phyloP scores from a whole-genome alignment of 2,113 vertebrate species.

The Poicephalus meyeri region DNA sequence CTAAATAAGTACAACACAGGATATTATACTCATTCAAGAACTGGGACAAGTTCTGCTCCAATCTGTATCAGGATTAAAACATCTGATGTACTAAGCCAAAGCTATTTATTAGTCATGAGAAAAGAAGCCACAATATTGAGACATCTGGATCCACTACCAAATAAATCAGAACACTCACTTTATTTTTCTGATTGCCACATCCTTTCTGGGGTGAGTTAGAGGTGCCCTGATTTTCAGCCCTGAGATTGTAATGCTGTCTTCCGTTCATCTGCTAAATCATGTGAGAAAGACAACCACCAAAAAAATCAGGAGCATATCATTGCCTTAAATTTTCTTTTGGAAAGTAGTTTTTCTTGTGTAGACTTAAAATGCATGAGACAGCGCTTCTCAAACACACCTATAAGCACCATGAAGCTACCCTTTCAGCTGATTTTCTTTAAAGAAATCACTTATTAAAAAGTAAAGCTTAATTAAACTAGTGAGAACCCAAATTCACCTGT shows the following conservation, averaged over 20 bases:
- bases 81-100: neutral
- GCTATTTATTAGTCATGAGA: neutral
- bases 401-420: neutral
- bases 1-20: neutral
- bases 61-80: neutral
- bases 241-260: constrained; percentile 74
- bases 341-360: neutral
- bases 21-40: neutral
- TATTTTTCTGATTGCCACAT: constrained; percentile 74
- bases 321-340: neutral
- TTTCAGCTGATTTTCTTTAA: neutral
- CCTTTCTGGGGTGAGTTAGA: constrained; percentile 76
- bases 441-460: neutral
- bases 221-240: constrained; percentile 78
- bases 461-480: neutral
- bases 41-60: neutral
- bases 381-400: neutral
- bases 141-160: neutral
- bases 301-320: neutral
- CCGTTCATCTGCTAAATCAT: constrained; percentile 77
- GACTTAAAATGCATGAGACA: neutral
- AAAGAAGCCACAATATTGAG: neutral
- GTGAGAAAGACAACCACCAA: neutral
- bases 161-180: constrained; percentile 43
- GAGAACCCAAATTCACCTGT: neutral